Percentiles rank a stretch among this genome's conserved stretches.
phyloP scores from a whole-genome alignment of 2,113 vertebrate species.

The Tangachromis dhanisi region DNA sequence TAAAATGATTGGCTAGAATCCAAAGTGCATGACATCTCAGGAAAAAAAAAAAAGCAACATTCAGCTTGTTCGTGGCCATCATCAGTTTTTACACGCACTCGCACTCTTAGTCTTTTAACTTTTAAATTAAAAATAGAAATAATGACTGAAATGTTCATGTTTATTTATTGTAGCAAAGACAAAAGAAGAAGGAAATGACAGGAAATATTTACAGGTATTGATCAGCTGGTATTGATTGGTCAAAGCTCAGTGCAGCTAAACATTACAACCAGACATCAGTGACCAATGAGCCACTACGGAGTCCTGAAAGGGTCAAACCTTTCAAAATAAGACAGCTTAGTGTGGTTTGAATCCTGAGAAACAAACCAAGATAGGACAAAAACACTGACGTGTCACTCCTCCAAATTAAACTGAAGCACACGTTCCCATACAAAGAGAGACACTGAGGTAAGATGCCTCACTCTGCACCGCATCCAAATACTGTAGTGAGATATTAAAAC shows the following conservation, averaged over 20 bases:
- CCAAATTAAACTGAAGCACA: background rate
- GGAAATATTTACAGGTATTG: conserved; percentile 6
- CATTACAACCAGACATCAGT: background rate
- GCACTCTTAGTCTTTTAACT: background rate
- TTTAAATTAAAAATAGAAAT: background rate
- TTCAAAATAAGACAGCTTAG: background rate
- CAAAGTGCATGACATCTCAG: no score
- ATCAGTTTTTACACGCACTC: background rate
- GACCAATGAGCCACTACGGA: background rate
- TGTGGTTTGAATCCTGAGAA: background rate
- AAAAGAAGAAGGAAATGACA: background rate
- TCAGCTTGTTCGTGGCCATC: background rate
- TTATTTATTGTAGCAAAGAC: background rate
- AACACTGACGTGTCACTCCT: background rate
- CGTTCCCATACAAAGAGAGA: background rate
- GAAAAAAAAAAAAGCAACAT: accelerated
- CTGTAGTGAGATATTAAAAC: background rate
- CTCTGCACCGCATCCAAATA: background rate
- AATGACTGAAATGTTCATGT: background rate
- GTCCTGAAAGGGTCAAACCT: background rate
- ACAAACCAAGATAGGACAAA: background rate
- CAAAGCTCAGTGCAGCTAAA: background rate
- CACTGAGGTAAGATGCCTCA: background rate
- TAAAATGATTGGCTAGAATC: no score
- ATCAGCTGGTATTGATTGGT: background rate